These are phyloP conservation scores for Lagopus muta DNA, from an alignment of 2,113 vertebrate genomes.

Conservation along the genomic window DNA sequence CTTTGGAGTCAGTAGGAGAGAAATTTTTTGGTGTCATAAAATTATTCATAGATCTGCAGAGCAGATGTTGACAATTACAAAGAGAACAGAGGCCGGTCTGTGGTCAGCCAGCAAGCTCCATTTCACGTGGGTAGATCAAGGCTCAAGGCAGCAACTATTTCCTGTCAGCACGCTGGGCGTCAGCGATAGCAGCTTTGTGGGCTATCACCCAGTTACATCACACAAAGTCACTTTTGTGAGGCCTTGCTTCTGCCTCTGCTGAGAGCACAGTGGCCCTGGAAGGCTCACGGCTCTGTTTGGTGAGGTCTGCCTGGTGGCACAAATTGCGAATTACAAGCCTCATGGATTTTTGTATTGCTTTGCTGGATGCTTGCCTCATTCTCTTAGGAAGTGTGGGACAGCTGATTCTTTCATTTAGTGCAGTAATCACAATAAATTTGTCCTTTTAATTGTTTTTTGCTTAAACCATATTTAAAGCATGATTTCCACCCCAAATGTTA, in stretches of 20 bases:
- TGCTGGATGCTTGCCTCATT: background rate
- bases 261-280: background rate
- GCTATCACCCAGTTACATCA: slow-evolving; percentile 4
- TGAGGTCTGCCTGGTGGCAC: background rate
- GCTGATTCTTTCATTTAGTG: background rate
- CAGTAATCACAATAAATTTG: background rate
- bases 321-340: background rate
- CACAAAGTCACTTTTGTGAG: slow-evolving; percentile 74
- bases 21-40: slow-evolving; percentile 33
- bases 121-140: slow-evolving; percentile 75
- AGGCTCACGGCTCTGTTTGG: slow-evolving; percentile 5
- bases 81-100: slow-evolving; percentile 70
- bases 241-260: background rate
- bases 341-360: background rate
- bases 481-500: background rate
- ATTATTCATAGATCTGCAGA: slow-evolving; percentile 68
- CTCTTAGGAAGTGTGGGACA: background rate
- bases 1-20: slow-evolving; percentile 36
- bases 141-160: slow-evolving; percentile 71
- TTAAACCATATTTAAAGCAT: background rate
- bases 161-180: slow-evolving; percentile 64
- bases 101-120: slow-evolving; percentile 60
- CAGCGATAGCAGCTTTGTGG: slow-evolving; percentile 33
- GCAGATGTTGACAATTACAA: slow-evolving; percentile 73
- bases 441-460: background rate